A percentile compares a stretch with the other conserved stretches of the same genome.
Conservation (phyloP, 2,113 vertebrate species). For the Calyptommatus sinebrachiatus region DNA sequence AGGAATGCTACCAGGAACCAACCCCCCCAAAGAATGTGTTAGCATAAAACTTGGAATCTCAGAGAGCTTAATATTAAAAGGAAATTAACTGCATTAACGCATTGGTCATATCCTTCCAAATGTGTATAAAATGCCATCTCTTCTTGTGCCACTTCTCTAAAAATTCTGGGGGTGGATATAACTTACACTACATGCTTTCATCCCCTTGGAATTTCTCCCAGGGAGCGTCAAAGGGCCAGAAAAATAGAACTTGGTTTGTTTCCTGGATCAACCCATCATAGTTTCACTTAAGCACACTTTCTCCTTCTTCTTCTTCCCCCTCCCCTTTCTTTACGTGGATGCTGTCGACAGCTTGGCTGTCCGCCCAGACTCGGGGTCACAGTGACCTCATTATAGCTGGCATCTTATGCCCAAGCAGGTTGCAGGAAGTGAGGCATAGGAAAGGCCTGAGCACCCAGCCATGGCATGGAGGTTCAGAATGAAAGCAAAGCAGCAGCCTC, state of each 20-base stretch:
- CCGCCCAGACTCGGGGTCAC: background rate
- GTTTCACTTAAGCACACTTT: background rate
- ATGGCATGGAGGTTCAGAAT: background rate
- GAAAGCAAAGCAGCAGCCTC: background rate
- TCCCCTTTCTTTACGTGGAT: background rate
- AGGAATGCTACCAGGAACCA: background rate
- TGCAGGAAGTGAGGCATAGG: background rate
- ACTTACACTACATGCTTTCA: background rate
- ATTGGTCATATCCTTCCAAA: background rate
- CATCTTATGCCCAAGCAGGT: conserved; percentile 1
- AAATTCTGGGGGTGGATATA: background rate
- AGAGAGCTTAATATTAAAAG: background rate
- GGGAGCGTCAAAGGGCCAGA: background rate
- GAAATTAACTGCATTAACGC: too few species aligned
- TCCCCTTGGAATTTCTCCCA: background rate
- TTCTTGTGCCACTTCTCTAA: background rate
- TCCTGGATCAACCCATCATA: background rate
- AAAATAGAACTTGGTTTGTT: conserved; percentile 18
- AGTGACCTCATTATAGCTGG: conserved; percentile 14
- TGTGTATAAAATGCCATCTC: background rate
- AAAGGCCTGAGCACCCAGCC: conserved; percentile 19
- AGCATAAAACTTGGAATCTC: background rate
- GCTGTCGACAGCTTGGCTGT: background rate
- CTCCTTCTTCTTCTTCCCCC: too few species aligned
- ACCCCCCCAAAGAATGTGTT: background rate